Percentiles rank a stretch among this genome's conserved stretches.
phyloP scores from a whole-genome alignment of 2,113 vertebrate genomes.

The Scomber scombrus region DNA sequence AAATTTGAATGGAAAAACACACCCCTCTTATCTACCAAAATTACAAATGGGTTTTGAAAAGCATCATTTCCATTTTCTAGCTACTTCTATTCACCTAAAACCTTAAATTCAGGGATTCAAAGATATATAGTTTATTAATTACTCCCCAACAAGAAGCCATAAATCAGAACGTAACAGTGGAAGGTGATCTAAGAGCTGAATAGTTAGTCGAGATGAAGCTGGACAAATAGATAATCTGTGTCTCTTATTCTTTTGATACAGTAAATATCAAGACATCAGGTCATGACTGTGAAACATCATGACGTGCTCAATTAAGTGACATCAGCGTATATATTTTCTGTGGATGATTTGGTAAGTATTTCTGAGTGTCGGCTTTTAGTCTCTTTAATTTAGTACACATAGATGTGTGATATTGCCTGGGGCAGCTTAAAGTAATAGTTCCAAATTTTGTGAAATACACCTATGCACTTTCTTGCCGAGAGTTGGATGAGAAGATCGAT shows the following conservation, averaged over 20 bases:
- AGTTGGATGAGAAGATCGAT: no score
- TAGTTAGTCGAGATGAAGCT: background rate
- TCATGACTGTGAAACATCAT: no score
- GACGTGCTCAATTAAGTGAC: no score
- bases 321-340: no score
- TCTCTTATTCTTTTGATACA: background rate
- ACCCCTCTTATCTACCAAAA: background rate
- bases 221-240: background rate
- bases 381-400: no score
- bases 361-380: no score
- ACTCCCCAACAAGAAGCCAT: constrained; percentile 19
- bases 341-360: no score
- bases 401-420: no score
- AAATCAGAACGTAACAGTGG: constrained; percentile 26
- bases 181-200: background rate
- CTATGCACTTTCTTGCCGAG: no score
- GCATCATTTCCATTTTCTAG: background rate
- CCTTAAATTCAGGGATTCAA: constrained; percentile 9
- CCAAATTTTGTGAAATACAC: no score
- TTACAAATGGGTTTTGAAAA: constrained; percentile 18
- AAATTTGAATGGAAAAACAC: background rate
- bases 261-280: background rate
- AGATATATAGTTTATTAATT: background rate
- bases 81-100: no score
- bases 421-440: no score